Conservation (phyloP, 2,113 vertebrate species). For the Equus quagga region DNA sequence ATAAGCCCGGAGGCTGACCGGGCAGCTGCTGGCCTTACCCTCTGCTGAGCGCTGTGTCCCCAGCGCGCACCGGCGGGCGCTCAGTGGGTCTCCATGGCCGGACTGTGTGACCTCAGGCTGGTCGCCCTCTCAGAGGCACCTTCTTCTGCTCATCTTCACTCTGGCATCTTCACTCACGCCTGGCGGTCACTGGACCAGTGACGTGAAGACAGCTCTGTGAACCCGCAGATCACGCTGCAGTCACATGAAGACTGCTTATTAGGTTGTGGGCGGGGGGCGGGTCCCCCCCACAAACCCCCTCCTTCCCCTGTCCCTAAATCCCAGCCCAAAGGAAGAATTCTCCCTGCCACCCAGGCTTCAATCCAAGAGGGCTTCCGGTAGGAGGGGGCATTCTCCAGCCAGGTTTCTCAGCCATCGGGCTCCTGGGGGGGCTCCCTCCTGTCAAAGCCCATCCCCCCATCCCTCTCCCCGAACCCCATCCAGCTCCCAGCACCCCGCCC, state of each 20-base stretch:
- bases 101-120: neutral
- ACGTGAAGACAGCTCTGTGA: neutral
- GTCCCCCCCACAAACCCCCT: neutral
- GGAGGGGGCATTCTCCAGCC: neutral
- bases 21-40: neutral
- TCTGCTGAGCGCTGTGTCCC: neutral
- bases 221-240: fast-evolving
- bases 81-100: fast-evolving
- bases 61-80: neutral
- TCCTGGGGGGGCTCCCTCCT: neutral
- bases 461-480: no score
- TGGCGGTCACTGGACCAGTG: neutral
- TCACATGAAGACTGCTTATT: neutral
- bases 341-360: neutral
- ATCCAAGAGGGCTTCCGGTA: neutral
- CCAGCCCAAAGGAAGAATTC: neutral
- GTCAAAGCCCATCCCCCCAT: neutral
- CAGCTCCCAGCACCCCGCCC: fast-evolving
- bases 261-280: fast-evolving
- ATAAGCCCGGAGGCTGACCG: neutral
- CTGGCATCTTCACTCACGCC: neutral
- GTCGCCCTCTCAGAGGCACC: neutral
- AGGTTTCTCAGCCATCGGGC: neutral
- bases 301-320: neutral
- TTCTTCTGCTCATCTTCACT: neutral